Percentiles rank a stretch among this genome's conserved stretches.
phyloP scores from a whole-genome alignment of 2,113 vertebrate genomes.

The Megaptera novaeangliae region DNA sequence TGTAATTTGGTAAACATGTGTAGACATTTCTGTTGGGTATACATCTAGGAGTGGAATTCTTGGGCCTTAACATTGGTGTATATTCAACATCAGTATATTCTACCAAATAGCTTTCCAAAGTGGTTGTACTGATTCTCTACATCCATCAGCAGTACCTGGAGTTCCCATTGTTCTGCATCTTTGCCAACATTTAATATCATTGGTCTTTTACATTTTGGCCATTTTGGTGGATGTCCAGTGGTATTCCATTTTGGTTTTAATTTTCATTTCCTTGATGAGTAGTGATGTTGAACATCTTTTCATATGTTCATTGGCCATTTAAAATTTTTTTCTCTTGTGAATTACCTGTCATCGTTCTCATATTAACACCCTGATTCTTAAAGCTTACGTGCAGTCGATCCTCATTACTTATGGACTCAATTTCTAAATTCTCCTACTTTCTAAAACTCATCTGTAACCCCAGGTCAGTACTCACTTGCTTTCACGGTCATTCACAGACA shows the following conservation, averaged over 20 bases:
- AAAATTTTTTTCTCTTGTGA: neutral
- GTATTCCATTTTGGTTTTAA: neutral
- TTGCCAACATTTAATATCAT: neutral
- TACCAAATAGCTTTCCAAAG: neutral
- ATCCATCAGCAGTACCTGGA: neutral
- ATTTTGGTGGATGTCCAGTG: neutral
- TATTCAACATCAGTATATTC: neutral
- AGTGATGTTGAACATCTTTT: neutral
- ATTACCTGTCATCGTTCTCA: neutral
- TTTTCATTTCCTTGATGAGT: neutral
- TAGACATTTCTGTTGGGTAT: neutral
- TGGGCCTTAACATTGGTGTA: neutral
- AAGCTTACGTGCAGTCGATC: neutral
- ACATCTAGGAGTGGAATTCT: neutral
- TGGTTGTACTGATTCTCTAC: rapidly evolving
- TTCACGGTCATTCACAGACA: neutral
- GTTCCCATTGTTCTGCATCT: neutral
- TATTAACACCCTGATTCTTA: neutral
- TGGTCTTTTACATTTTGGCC: neutral
- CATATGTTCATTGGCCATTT: neutral
- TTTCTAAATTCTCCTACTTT: neutral
- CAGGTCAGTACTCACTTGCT: neutral
- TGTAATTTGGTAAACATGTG: neutral
- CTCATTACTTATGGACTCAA: neutral
- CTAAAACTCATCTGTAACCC: neutral